A percentile compares a stretch with the other conserved stretches of the same genome.
Conservation (phyloP, 2,888 invertebrate genomes). For the Eupithecia dodoneata region DNA sequence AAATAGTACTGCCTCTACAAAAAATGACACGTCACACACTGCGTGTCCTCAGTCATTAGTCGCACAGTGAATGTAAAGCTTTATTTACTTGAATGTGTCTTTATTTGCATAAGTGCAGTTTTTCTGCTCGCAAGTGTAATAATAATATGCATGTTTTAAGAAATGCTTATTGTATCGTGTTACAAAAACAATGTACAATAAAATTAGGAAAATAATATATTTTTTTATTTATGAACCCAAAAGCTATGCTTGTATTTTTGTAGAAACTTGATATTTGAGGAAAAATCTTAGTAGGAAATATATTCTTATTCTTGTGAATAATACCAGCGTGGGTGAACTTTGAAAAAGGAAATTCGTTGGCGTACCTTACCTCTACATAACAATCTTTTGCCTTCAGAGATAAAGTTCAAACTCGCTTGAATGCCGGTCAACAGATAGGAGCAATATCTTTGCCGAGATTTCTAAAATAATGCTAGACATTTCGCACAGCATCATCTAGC, state of each 20-base stretch:
- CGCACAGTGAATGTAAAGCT: conserved; percentile 1
- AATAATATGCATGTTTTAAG: conserved; percentile 62
- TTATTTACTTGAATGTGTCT: background rate
- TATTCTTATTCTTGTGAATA: background rate
- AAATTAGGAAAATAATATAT: conserved; percentile 60
- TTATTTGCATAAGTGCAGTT: conserved; percentile 35
- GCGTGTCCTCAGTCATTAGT: conserved; percentile 26
- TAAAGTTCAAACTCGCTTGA: background rate
- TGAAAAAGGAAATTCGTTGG: background rate
- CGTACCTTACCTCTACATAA: background rate
- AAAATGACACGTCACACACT: conserved; percentile 17
- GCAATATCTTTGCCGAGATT: background rate
- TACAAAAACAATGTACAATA: conserved; percentile 78
- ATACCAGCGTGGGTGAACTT: background rate
- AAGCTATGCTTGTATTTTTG: background rate
- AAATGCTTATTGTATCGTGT: conserved; percentile 76
- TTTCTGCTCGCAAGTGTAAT: conserved; percentile 50
- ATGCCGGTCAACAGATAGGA: background rate
- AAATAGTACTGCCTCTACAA: conserved; percentile 15
- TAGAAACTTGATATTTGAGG: background rate
- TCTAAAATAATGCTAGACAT: background rate
- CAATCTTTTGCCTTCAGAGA: background rate
- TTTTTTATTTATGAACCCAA: conserved; percentile 35
- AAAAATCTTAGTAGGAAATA: background rate
- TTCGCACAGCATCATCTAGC: background rate